Conservation (phyloP, 2,113 vertebrate genomes). For the Dinomys branickii region DNA sequence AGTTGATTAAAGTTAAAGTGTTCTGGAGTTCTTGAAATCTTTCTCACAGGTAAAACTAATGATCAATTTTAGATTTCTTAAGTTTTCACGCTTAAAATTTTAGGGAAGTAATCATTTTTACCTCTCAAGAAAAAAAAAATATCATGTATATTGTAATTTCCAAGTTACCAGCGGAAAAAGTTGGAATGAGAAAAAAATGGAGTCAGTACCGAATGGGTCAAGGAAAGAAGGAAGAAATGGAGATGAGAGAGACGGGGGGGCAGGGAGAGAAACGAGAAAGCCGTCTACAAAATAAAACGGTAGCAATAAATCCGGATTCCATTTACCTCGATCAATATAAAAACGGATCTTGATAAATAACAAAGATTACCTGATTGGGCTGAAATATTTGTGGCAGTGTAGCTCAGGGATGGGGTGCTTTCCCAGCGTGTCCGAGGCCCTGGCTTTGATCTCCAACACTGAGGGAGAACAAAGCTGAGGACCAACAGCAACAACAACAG, state of each 20-base stretch:
- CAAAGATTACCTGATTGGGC: not conserved
- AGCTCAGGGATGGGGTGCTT: not conserved
- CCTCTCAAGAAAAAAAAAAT: not conserved
- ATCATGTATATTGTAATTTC: not conserved
- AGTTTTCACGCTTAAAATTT: not conserved
- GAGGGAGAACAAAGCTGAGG: not conserved
- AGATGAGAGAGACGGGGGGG: not conserved
- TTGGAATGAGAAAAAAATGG: conserved; percentile 7
- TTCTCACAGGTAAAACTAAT: not conserved
- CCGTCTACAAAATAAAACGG: not conserved
- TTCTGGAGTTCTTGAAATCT: not conserved
- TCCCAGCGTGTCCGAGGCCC: not conserved
- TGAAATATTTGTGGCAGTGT: not conserved
- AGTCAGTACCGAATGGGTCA: not conserved
- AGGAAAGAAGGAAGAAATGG: not conserved
- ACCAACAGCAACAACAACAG: not conserved
- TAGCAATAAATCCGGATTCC: not conserved
- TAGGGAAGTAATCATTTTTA: not conserved
- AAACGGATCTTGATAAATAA: not conserved
- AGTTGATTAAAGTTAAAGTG: not conserved
- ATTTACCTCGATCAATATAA: not conserved
- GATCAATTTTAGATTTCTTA: not conserved
- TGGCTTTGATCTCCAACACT: not conserved
- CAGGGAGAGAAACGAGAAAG: not conserved
- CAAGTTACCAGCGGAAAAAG: not conserved